Evolutionary conservation across 1,140 invertebrate species (phyloP).

Genomic region (Hirudo medicinalis): DNA sequence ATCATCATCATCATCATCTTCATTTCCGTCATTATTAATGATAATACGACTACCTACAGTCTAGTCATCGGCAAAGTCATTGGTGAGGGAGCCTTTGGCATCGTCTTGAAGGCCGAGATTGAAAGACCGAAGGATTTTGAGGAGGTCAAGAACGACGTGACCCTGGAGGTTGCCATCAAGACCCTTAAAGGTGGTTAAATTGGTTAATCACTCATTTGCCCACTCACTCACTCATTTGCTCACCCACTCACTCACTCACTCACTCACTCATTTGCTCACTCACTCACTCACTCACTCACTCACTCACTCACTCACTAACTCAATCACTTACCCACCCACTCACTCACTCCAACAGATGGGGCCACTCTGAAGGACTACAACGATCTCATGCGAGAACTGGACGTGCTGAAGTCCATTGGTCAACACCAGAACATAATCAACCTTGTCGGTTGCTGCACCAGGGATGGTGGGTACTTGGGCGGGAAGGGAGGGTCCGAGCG

Average conservation of each 20-base stretch:
- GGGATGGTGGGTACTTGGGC: not conserved
- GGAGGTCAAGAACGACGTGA: not conserved
- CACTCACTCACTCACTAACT: conserved; percentile 18
- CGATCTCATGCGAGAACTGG: conserved; percentile 33
- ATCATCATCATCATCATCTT: not conserved
- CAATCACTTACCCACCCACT: conserved; percentile 17
- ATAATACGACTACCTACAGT: conserved; percentile 24
- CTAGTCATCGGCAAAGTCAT: conserved; percentile 39
- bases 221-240: conserved; percentile 18
- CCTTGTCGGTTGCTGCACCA: conserved; percentile 34
- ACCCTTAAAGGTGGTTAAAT: conserved; percentile 14
- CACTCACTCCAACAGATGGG: conserved; percentile 26
- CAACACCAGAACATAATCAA: conserved; percentile 33
- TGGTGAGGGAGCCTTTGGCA: conserved; percentile 80
- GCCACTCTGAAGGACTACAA: conserved; percentile 29
- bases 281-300: conserved; percentile 13
- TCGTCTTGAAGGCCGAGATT: conserved; percentile 62
- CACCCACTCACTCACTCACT: conserved; percentile 16
- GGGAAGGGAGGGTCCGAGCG: too few relatives aligned
- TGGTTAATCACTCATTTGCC: conserved; percentile 8
- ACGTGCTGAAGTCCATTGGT: conserved; percentile 35
- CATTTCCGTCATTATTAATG: not conserved
- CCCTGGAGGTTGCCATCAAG: conserved; percentile 18
- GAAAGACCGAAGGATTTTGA: not conserved
- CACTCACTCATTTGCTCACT: conserved; percentile 17